Conservation (phyloP, 2,113 vertebrate genomes). For the Planiliza haematocheilus region DNA sequence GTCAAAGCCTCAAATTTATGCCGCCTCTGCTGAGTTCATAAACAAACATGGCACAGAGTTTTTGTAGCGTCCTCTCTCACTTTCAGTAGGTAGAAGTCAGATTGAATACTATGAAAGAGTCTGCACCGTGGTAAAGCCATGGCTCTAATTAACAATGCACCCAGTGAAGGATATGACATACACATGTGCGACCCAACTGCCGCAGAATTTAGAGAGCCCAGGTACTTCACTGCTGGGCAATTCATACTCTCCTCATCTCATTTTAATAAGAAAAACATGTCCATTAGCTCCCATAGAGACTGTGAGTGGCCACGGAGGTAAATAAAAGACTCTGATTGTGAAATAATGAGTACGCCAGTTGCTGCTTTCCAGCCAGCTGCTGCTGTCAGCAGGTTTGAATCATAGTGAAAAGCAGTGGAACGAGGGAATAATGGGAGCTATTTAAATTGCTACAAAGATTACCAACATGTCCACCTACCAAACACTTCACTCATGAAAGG, state of each 20-base stretch:
- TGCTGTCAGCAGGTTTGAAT: conserved; percentile 76
- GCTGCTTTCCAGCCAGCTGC: conserved; percentile 58
- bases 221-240: neutral
- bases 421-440: conserved; percentile 53
- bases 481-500: conserved; percentile 40
- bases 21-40: conserved; percentile 11
- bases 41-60: neutral
- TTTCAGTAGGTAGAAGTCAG: neutral
- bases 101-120: neutral
- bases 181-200: neutral
- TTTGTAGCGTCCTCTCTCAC: neutral
- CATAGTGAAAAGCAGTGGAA: conserved; percentile 57
- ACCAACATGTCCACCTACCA: conserved; percentile 52
- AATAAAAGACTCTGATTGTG: conserved; percentile 73
- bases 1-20: conserved; percentile 8
- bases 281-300: conserved; percentile 52
- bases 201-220: neutral
- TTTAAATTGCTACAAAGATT: conserved; percentile 69
- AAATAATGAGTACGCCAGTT: conserved; percentile 70
- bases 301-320: conserved; percentile 54
- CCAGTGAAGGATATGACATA: neutral
- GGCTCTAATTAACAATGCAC: neutral
- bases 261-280: conserved; percentile 60
- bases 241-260: conserved; percentile 31
- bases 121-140: neutral